Evolutionary conservation across 1,140 invertebrate genomes (phyloP), one percentile per base, ranked within the genome.

Genomic region (Drosophila sechellia): DNA sequence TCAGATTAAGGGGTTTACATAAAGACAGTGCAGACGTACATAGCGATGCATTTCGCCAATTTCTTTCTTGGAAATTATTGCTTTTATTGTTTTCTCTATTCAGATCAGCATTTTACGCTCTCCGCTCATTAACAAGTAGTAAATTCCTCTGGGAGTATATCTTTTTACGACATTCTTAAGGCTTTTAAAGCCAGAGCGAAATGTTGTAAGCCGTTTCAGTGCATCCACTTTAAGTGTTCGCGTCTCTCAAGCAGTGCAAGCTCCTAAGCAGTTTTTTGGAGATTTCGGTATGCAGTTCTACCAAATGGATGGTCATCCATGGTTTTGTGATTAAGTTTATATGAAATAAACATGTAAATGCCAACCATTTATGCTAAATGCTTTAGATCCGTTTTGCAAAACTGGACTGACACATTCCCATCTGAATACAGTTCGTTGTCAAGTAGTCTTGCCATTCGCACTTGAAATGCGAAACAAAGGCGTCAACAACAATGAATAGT

Each of bases 1-100:
- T 69, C 48, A 72, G 53, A 37, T 61, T 57, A 45, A 8, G 34
- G 27, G 49, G 20, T 15, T 13, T 61, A 46, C 25, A 37, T 4
- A 63, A 49, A 15, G 37, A 12, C 57, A 39, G 73, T 76, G 72
- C 63, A 66, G 79, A 81, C 58, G 72, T 77, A 81, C 63, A 66
- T 77, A 69, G 71, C 45, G 83, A 70, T 79, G 57, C 57, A 77
- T 50, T 53, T 55, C 17, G 22, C 31, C 42, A 55, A 61, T 60
- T 71, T 63, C 43, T 60, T 71, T 63, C 43, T 61, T 57, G 15
- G 42, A 57, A 68, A 37, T 60, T 56, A 20, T 57, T 31, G 52
- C n/a, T 35, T 55, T 40, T 45, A 46, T 17, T 37, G 27, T 50
- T 68, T 54, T 54, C 2, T 15, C 52, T 39, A 53, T 50, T 58